Percentiles rank a stretch among this genome's conserved stretches.
Evolutionary conservation across 1,140 invertebrate species (phyloP).

Genomic region (Philotrypesis tridentata): DNA sequence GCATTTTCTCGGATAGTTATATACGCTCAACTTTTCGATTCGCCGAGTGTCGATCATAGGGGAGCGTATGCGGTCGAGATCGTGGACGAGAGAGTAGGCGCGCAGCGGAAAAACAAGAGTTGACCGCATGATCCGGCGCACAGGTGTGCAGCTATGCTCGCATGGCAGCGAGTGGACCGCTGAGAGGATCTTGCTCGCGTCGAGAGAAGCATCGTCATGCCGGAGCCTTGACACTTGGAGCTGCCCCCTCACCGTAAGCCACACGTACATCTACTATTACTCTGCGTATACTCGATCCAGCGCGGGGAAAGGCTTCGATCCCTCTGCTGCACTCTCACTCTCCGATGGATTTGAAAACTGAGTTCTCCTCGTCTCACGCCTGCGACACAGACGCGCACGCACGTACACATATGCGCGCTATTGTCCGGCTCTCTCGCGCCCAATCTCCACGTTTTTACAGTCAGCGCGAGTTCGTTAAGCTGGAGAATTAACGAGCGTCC

Average conservation of each 20-base stretch:
- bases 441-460: not conserved
- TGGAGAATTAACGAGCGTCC: not conserved
- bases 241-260: conserved; percentile 2
- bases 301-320: no score
- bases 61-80: no score
- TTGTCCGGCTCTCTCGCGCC: not conserved
- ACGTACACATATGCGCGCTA: not conserved
- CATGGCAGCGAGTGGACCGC: not conserved
- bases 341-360: no score
- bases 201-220: not conserved
- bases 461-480: not conserved
- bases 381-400: no score
- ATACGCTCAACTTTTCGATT: no score
- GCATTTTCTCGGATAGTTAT: no score
- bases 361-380: no score
- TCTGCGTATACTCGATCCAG: no score
- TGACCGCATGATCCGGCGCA: not conserved
- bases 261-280: not conserved
- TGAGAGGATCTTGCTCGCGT: not conserved
- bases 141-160: conserved; percentile 4
- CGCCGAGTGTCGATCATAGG: no score
- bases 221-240: conserved; percentile 8
- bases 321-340: no score
- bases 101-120: not conserved
- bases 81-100: no score